Percentiles rank a stretch among this genome's conserved stretches.
Evolutionary conservation across 2,888 invertebrate species (phyloP).

Genomic region (Erebia palarica): DNA sequence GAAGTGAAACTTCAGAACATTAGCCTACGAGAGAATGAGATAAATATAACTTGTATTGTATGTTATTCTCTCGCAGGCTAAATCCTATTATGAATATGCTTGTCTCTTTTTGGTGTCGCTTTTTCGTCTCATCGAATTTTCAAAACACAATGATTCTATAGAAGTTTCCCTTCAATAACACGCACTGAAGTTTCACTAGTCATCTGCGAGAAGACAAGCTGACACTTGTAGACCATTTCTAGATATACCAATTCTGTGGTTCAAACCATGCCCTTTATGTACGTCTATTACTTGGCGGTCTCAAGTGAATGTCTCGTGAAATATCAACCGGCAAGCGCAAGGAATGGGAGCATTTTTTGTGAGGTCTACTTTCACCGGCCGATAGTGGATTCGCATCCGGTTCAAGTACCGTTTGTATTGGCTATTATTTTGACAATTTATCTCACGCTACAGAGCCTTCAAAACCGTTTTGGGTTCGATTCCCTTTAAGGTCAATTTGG

Average conservation of each 20-base stretch:
- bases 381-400: slow-evolving; percentile 77
- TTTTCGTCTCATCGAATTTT: too few relatives aligned
- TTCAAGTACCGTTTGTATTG: slow-evolving; percentile 70
- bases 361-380: slow-evolving; percentile 78
- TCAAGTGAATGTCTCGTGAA: slow-evolving; percentile 78
- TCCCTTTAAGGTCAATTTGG: background rate
- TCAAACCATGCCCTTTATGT: slow-evolving; percentile 39
- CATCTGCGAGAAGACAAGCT: too few relatives aligned
- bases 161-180: too few relatives aligned
- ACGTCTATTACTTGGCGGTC: slow-evolving; percentile 43
- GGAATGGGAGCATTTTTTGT: slow-evolving; percentile 82
- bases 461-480: background rate
- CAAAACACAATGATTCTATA: too few relatives aligned
- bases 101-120: too few relatives aligned
- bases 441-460: background rate
- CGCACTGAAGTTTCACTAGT: too few relatives aligned
- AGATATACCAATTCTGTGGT: background rate
- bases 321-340: slow-evolving; percentile 67
- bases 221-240: too few relatives aligned
- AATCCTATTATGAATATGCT: too few relatives aligned
- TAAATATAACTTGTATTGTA: too few relatives aligned
- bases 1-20: too few relatives aligned
- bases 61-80: too few relatives aligned
- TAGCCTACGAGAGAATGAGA: too few relatives aligned
- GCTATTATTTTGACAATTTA: slow-evolving; percentile 54